Evolutionary conservation across 2,888 invertebrate species (phyloP), one percentile per base, ranked within the genome.

Genomic region (Papilio demoleus): DNA sequence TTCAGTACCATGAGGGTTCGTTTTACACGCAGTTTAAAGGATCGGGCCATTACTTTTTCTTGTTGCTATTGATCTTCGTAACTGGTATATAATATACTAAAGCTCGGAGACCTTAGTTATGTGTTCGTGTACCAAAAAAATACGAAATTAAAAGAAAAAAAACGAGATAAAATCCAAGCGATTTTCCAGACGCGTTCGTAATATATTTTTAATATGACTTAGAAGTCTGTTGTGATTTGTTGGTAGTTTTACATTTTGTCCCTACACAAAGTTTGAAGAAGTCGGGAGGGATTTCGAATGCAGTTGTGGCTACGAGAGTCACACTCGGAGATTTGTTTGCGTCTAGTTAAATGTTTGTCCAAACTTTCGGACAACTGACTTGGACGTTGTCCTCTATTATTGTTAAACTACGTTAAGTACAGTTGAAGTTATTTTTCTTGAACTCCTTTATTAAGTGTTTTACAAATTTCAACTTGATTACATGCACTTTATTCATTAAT

Each of bases 271-370:
- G 53, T 69, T 75, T 71, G 75, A 74, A 75, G 74, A 71, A 71
- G 74, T 71, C 73, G 66, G 69, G 72, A 71, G 72, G 22, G 36
- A 53, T 60, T 53, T 69, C 75, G 82, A 79, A 78, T 82, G 82
- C 81, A 86, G 80, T 82, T 83, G 79, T 76, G 79, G 80, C 80
- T 83, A 85, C 85, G 84, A 82, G 81, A 84, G 80, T 83, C 84
- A 81, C 85, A 81, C 86, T 83, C 77, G 76, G 81, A 56, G 83
- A 86, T 88, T 88, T 88, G 88, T 90, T 88, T 86, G 87, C 81
- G 80, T 82, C 89, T 91, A 90, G 92, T 92, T 92, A 91, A 91
- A 90, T 90, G 90, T 90, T 90, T 79, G 82, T 71, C 76, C 77
- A 77, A 88, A 89, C 87, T 89, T 67, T 60, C 14, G 65, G 60